phyloP scores from a whole-genome alignment of 1,140 invertebrate species.

The Oppia nitens region DNA sequence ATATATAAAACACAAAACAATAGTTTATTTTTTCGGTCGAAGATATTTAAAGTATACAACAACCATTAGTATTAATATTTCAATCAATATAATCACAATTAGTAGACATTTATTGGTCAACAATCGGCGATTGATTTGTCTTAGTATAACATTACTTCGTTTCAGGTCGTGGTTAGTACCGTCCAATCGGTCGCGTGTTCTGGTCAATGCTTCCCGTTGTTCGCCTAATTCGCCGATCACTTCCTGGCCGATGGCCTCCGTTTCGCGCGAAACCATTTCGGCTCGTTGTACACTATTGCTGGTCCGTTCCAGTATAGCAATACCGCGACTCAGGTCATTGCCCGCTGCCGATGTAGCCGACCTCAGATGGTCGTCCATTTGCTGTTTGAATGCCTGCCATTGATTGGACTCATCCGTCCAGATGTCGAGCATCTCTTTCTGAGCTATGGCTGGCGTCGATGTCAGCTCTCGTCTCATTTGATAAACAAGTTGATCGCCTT shows the following conservation, averaged over 20 bases:
- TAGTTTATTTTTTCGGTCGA: no score
- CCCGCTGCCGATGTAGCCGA: neutral
- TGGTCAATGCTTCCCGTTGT: conserved; percentile 42
- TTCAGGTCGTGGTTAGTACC: conserved; percentile 44
- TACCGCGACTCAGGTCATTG: conserved; percentile 31
- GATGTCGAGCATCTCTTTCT: conserved; percentile 5
- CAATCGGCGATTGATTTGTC: conserved; percentile 40
- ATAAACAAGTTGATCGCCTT: conserved; percentile 11
- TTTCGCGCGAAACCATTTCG: conserved; percentile 52
- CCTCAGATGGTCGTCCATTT: no score
- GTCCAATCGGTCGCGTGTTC: conserved; percentile 38
- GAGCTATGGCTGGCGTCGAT: neutral
- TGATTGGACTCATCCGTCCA: conserved; percentile 1
- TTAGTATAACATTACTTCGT: conserved; percentile 39
- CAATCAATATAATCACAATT: conserved; percentile 45
- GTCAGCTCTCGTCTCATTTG: conserved; percentile 8
- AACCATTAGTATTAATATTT: conserved; percentile 39
- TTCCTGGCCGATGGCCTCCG: conserved; percentile 55
- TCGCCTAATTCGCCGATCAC: conserved; percentile 44
- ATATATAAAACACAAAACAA: no score
- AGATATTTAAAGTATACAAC: conserved; percentile 40
- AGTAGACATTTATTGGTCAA: conserved; percentile 49
- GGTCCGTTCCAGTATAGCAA: conserved; percentile 40
- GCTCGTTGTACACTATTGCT: conserved; percentile 47
- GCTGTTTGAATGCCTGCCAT: conserved; percentile 12